Evolutionary conservation across 2,113 vertebrate species (phyloP).

Genomic region (Rousettus leschenaultii): DNA sequence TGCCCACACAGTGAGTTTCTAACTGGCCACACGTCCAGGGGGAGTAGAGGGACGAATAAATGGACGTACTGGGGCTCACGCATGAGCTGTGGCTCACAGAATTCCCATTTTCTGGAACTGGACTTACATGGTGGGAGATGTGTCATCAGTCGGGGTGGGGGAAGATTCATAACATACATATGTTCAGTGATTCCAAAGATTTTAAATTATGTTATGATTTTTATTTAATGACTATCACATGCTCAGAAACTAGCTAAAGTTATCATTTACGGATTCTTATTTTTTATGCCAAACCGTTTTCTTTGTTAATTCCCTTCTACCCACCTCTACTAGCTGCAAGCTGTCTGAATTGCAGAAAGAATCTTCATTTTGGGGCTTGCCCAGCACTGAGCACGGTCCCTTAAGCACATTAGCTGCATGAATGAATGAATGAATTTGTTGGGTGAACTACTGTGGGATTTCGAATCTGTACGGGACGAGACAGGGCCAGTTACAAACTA

Average conservation of each 20-base stretch:
- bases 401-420: accelerated
- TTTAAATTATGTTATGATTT: neutral
- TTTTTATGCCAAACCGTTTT: neutral
- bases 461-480: neutral
- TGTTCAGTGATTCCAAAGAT: neutral
- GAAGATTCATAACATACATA: neutral
- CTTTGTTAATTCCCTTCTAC: neutral
- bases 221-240: neutral
- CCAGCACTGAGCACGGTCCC: neutral
- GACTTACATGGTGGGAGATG: neutral
- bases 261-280: neutral
- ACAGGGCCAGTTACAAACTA: neutral
- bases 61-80: neutral
- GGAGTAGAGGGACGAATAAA: neutral
- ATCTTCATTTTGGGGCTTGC: neutral
- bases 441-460: neutral
- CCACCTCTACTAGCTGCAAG: neutral
- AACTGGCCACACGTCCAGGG: neutral
- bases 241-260: neutral
- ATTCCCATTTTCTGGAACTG: neutral
- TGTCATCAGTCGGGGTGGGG: accelerated
- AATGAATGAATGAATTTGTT: neutral
- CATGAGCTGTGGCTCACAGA: neutral
- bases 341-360: neutral
- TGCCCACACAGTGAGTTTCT: constrained; percentile 9